Conservation (phyloP, 1,140 invertebrate genomes). For the Dendroctonus ponderosae region DNA sequence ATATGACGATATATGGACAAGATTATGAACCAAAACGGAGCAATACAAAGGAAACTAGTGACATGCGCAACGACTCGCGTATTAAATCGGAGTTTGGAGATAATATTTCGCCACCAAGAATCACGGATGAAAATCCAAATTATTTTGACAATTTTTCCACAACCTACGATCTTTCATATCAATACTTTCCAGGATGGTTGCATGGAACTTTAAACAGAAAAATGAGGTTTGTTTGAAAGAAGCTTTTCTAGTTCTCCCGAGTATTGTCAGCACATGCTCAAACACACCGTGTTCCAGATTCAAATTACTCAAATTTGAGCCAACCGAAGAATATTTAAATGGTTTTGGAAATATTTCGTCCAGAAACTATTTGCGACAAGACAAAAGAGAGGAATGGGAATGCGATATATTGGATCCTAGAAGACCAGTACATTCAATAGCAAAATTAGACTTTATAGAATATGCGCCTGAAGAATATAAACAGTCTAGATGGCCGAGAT, state of each 20-base stretch:
- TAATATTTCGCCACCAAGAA: conserved; percentile 14
- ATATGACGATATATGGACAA: conserved; percentile 3
- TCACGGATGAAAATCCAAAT: conserved; percentile 1
- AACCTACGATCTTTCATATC: conserved; percentile 21
- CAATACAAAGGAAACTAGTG: conserved; percentile 6
- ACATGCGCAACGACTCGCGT: conserved; percentile 6
- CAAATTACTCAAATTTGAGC: conserved; percentile 15
- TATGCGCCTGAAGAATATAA: conserved; percentile 7
- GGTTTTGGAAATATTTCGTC: conserved; percentile 15
- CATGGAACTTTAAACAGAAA: conserved; percentile 13
- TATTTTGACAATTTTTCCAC: conserved; percentile 26
- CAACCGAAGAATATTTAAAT: conserved; percentile 22
- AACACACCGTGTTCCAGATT: neutral
- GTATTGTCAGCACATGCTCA: neutral
- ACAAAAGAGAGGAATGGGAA: conserved; percentile 18
- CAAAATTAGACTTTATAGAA: conserved; percentile 16
- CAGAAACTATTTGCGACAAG: neutral
- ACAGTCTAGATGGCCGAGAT: conserved; percentile 2
- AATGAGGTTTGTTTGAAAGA: conserved; percentile 6
- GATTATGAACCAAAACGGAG: conserved; percentile 11
- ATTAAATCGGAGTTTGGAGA: conserved; percentile 19
- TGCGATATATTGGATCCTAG: conserved; percentile 25
- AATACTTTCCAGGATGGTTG: conserved; percentile 28
- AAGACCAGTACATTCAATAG: conserved; percentile 12
- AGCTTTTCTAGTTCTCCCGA: neutral